Evolutionary conservation across 2,797 vertebrate species (phyloP).

Genomic region (Pantherophis vulpinus): DNA sequence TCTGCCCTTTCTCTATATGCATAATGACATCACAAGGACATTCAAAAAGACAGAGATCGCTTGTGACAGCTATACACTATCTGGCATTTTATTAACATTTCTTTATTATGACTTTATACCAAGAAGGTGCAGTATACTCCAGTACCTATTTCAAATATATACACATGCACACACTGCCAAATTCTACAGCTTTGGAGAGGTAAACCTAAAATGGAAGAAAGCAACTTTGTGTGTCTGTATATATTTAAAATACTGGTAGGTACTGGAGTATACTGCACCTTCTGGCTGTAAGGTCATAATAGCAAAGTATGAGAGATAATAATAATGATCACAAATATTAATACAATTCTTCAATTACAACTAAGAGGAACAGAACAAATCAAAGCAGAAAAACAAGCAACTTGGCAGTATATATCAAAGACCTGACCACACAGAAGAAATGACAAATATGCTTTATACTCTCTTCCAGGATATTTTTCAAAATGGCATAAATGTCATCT

Average conservation of each 20-base stretch:
- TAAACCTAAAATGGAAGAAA: not conserved
- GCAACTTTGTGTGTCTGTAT: not conserved
- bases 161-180: not conserved
- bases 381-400: not conserved
- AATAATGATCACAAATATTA: not conserved
- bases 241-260: too few relatives aligned
- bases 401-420: not conserved
- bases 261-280: too few relatives aligned
- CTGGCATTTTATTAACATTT: not conserved
- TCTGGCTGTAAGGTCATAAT: too few relatives aligned
- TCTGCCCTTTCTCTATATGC: not conserved
- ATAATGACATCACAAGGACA: not conserved
- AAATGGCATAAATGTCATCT: not conserved
- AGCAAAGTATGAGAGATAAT: not conserved
- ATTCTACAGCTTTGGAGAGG: not conserved
- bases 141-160: not conserved
- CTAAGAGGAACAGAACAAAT: not conserved
- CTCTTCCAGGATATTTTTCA: not conserved
- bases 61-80: not conserved
- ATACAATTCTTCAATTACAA: not conserved
- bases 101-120: not conserved
- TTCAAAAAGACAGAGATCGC: not conserved
- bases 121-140: not conserved
- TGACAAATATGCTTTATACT: not conserved
- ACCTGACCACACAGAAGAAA: not conserved